phyloP scores from a whole-genome alignment of 2,888 invertebrate species.

The Lamellibrachia satsuma region DNA sequence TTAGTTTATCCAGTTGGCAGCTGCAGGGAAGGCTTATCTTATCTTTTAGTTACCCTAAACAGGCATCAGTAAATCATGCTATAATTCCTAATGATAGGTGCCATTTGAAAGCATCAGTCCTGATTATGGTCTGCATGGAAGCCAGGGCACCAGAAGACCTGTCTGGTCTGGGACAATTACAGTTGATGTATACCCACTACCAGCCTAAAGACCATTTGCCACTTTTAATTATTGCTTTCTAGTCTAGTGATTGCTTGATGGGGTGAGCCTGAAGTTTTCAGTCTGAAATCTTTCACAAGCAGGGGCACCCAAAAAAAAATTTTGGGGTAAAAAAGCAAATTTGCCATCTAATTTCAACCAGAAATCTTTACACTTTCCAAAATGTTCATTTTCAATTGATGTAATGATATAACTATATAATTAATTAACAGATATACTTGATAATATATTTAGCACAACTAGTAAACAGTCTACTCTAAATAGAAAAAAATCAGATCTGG shows the following conservation, averaged over 20 bases:
- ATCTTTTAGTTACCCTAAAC: constrained; percentile 9
- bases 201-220: background rate
- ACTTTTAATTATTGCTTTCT: background rate
- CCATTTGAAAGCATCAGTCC: background rate
- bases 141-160: background rate
- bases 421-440: no score
- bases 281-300: no score
- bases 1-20: background rate
- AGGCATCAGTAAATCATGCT: background rate
- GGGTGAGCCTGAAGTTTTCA: background rate
- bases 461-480: no score
- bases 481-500: no score
- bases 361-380: no score
- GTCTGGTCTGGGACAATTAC: background rate
- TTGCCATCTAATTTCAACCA: no score
- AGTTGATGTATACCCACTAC: constrained; percentile 10
- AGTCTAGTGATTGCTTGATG: background rate
- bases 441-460: no score
- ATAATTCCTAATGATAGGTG: constrained; percentile 4
- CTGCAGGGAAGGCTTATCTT: background rate
- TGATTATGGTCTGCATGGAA: background rate
- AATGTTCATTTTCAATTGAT: no score
- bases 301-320: no score
- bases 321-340: no score
- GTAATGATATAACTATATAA: no score